These are phyloP conservation scores for Agrotis segetum DNA, from an alignment of 2,888 invertebrate species.

Conservation along the genomic window DNA sequence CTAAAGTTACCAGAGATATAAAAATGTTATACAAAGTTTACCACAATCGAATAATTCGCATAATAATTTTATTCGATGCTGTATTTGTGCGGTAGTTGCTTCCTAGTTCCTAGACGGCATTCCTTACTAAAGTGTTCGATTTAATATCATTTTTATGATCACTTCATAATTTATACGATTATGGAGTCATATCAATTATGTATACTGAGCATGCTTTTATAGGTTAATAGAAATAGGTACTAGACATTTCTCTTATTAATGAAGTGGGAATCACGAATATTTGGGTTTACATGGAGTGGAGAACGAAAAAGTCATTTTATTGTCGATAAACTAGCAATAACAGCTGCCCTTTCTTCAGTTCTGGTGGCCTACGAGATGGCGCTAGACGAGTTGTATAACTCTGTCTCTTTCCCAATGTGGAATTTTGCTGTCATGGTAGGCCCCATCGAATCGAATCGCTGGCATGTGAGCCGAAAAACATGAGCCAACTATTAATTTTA, in stretches of 20 bases:
- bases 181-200: constrained; percentile 56
- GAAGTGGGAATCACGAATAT: not conserved
- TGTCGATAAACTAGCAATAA: not conserved
- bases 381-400: too few relatives aligned
- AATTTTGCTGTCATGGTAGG: too few relatives aligned
- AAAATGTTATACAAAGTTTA: not conserved
- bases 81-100: constrained; percentile 52
- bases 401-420: too few relatives aligned
- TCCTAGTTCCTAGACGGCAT: constrained; percentile 65
- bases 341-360: too few relatives aligned
- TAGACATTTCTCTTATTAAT: not conserved
- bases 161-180: constrained; percentile 77
- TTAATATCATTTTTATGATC: constrained; percentile 56
- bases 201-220: constrained; percentile 25
- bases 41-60: constrained; percentile 24
- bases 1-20: constrained; percentile 25
- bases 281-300: not conserved
- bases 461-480: not conserved
- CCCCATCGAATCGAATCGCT: not conserved
- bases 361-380: too few relatives aligned
- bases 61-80: constrained; percentile 29
- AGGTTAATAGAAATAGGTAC: not conserved
- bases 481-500: not conserved
- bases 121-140: constrained; percentile 63
- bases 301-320: not conserved